phyloP scores from a whole-genome alignment of 2,797 vertebrate genomes.

The Gila robusta region DNA sequence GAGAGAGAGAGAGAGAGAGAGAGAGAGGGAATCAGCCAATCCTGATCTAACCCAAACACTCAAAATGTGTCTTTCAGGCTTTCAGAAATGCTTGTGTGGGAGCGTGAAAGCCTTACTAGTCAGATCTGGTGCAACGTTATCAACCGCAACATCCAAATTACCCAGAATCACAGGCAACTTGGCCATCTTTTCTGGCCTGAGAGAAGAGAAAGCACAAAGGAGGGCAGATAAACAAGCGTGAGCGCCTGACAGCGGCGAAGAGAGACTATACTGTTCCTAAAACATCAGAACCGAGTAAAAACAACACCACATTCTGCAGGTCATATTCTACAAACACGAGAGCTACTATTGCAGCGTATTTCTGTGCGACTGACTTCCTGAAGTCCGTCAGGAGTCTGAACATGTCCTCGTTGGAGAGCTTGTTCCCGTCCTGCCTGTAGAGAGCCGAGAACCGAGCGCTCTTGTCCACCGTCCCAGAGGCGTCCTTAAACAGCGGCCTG shows the following conservation, averaged over 20 bases:
- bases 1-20: neutral
- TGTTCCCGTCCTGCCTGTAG: conserved; percentile 96
- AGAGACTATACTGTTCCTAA: conserved; percentile 6
- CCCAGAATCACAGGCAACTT: conserved; percentile 97
- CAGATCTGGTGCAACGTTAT: conserved; percentile 89
- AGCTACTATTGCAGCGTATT: neutral
- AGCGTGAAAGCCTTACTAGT: conserved; percentile 82
- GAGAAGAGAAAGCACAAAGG: conserved; percentile 46
- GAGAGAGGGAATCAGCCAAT: neutral
- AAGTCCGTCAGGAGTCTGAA: conserved; percentile 94
- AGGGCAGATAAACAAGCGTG: conserved; percentile 11
- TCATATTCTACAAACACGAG: neutral
- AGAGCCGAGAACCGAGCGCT: conserved; percentile 91
- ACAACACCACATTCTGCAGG: neutral
- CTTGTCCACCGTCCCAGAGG: conserved; percentile 93
- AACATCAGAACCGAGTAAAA: conserved; percentile 4
- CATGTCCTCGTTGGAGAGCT: conserved; percentile 96
- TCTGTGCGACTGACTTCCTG: conserved; percentile 85
- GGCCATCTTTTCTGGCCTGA: conserved; percentile 96
- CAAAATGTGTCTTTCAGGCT: neutral
- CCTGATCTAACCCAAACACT: neutral
- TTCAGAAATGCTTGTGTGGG: neutral
- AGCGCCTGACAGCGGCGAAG: neutral
- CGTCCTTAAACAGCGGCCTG: conserved; percentile 94
- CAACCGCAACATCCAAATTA: conserved; percentile 94